These are phyloP conservation scores for Lasioglossum albipes DNA, from an alignment of 1,140 invertebrate species.

Conservation along the genomic window DNA sequence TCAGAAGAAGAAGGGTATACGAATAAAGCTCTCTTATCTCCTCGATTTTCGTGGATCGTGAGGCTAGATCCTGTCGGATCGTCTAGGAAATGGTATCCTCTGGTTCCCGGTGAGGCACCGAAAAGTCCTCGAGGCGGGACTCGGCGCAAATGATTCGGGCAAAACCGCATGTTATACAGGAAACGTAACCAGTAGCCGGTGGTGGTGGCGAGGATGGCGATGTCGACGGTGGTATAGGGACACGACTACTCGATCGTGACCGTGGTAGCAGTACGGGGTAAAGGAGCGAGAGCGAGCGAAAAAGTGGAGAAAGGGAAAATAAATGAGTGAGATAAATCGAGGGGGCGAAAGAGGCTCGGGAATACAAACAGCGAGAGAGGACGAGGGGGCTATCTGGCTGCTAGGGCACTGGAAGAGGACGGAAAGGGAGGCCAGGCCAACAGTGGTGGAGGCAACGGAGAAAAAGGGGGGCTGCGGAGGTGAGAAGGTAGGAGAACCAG, in stretches of 20 bases:
- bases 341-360: constrained; percentile 17
- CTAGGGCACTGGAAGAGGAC: neutral
- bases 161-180: constrained; percentile 49
- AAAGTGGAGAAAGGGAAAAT: constrained; percentile 40
- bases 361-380: constrained; percentile 38
- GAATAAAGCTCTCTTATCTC: neutral
- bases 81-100: neutral
- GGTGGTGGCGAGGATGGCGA: constrained; percentile 50
- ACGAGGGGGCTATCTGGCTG: constrained; percentile 39
- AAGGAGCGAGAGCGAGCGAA: constrained; percentile 39
- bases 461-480: constrained; percentile 58
- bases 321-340: constrained; percentile 51
- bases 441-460: constrained; percentile 48
- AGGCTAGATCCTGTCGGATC: neutral
- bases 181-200: constrained; percentile 56
- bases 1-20: neutral
- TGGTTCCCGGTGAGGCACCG: neutral
- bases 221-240: constrained; percentile 55
- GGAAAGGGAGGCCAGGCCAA: constrained; percentile 42
- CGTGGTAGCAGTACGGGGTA: constrained; percentile 34
- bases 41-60: neutral
- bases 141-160: constrained; percentile 35
- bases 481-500: constrained; percentile 73
- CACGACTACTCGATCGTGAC: constrained; percentile 59
- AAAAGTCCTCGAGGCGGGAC: constrained; percentile 45